Conservation (phyloP, 2,888 invertebrate genomes). For the Dusona sp. region DNA sequence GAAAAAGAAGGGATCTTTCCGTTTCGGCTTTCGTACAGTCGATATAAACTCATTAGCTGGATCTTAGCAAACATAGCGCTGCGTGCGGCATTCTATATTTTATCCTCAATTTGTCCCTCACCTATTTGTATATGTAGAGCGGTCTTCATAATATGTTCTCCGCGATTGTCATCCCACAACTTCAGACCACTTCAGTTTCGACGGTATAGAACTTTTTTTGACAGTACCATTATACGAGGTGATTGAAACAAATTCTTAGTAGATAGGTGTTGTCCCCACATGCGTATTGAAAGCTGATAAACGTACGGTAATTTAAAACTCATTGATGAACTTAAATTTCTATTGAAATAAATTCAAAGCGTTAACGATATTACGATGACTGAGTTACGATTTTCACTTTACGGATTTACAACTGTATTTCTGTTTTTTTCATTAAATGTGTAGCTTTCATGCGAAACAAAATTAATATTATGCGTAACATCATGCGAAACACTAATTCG, state of each 20-base stretch:
- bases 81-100: too few species aligned
- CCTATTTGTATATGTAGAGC: too few species aligned
- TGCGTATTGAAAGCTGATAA: not conserved
- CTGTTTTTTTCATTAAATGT: not conserved
- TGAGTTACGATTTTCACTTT: not conserved
- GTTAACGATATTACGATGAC: not conserved
- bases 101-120: too few species aligned
- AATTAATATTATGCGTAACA: not conserved
- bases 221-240: not conserved
- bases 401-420: not conserved
- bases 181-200: not conserved
- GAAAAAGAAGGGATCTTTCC: too few species aligned
- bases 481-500: not conserved
- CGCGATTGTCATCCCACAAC: not conserved
- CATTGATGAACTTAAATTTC: not conserved
- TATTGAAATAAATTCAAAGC: not conserved
- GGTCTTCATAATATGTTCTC: not conserved
- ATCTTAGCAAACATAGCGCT: too few species aligned
- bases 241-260: not conserved
- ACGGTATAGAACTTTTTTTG: not conserved
- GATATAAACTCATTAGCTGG: too few species aligned
- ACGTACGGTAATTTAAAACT: not conserved
- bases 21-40: too few species aligned
- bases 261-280: not conserved
- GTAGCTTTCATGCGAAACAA: not conserved